Base-by-base conservation (phyloP, 2,113 vertebrate genomes). In the Channa maculata region DNA sequence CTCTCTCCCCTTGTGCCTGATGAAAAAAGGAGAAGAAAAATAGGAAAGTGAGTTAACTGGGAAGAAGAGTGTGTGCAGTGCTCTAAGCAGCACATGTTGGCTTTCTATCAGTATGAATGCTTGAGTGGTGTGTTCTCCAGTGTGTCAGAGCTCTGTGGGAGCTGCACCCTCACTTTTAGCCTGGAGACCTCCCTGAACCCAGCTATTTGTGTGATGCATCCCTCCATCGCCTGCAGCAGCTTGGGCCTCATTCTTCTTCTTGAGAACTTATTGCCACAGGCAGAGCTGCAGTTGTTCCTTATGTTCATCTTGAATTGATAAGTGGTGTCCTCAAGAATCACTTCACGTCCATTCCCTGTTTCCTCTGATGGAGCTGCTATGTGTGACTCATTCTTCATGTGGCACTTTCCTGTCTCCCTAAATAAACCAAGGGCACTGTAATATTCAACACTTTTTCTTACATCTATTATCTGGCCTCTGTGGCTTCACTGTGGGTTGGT, bases 301-400 rank as follows among this genome's bases (percentile, higher is more conserved):
- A 39, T 87, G 62, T 63, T 79, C 77, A 45, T 52, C 65, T 76
- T 34, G 63, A 60, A 50, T 61, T 73, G 57, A 85, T 79, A 55
- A 68, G 38, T 75, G 13, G 3, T 75, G 60, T 79, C 37, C 52
- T 83, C 58, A 77, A 65, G 38, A 84, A 65, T 63, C 80, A 1
- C 58, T 54, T 72, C 85, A 85, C 45, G 43, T 83, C 52, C 57
- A 48, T 68, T 50, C 49, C 51, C 59, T 70, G 33, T 13, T 52
- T 34, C 9, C 66, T 15, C 8, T 63, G 79, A 57, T 37, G 51
- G 36, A 74, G 52, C 53, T 48, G 34, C 63, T 38, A 48, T 5
- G 38, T 65, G 49, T 78, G 70, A 63, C 65, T 82, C 75, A 62
- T 4, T 57, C 68, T 65, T 67, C 41, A 24, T 36, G 50, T 77